A percentile compares a stretch with the other conserved stretches of the same genome.
These are phyloP conservation scores for Anisognathus igniventris DNA, from an alignment of 2,797 vertebrate genomes.

Conservation along the genomic window DNA sequence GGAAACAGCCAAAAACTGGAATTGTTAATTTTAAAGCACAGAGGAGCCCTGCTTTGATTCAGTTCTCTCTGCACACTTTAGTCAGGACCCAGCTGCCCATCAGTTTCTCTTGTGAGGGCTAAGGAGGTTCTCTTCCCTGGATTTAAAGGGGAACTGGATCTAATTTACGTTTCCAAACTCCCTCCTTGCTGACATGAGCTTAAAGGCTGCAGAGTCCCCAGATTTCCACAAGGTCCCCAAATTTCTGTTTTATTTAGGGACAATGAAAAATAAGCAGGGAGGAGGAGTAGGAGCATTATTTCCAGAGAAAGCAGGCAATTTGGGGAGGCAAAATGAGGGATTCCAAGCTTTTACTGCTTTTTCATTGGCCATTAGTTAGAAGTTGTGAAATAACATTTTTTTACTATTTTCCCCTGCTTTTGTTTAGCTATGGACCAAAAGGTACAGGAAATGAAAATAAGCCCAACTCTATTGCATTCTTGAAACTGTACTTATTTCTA, in stretches of 20 bases:
- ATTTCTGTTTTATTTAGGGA: not conserved
- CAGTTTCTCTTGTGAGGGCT: not conserved
- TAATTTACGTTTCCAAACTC: not conserved
- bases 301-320: not conserved
- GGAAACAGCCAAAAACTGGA: conserved; percentile 31
- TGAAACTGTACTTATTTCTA: not conserved
- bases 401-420: not conserved
- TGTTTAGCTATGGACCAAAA: not conserved
- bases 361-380: not conserved
- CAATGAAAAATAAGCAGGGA: not conserved
- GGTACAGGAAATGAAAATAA: not conserved
- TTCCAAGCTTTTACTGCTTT: not conserved
- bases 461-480: not conserved
- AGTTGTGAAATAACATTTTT: not conserved
- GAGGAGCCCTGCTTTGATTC: not conserved
- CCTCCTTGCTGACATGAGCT: not conserved
- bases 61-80: not conserved
- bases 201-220: not conserved
- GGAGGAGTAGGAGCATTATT: not conserved
- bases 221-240: not conserved
- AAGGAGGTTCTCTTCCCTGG: not conserved
- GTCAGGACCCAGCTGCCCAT: not conserved
- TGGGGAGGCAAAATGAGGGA: not conserved
- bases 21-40: not conserved
- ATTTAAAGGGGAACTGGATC: not conserved